phyloP scores from a whole-genome alignment of 2,797 vertebrate species.

The Avahi laniger region DNA sequence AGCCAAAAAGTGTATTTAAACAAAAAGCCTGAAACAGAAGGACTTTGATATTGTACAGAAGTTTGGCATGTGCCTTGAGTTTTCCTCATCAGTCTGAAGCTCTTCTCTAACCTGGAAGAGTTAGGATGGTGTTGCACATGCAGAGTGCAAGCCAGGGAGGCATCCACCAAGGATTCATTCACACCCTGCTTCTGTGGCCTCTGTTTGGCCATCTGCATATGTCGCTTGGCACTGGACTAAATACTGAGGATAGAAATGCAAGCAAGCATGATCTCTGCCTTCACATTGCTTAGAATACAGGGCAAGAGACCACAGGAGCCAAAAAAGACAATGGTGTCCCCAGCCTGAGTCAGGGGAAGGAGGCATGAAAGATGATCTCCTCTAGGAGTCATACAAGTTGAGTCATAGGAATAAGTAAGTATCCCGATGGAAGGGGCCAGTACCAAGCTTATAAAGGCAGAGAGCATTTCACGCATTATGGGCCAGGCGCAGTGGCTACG shows the following conservation, averaged over 20 bases:
- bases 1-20: background rate
- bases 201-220: background rate
- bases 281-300: background rate
- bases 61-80: background rate
- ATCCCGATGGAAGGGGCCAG: background rate
- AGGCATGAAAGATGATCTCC: background rate
- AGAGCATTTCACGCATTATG: background rate
- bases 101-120: background rate
- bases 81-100: background rate
- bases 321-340: background rate
- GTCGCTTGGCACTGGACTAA: background rate
- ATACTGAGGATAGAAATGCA: background rate
- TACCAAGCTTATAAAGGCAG: background rate
- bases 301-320: background rate
- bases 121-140: accelerated
- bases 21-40: background rate
- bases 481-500: too few relatives aligned
- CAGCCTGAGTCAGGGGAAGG: background rate
- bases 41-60: background rate
- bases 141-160: background rate
- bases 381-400: background rate
- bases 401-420: background rate
- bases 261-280: background rate
- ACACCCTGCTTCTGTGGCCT: accelerated
- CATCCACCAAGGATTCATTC: accelerated